Base-by-base conservation (phyloP, 2,888 invertebrate species). In the Chrysomela aeneicollis region DNA sequence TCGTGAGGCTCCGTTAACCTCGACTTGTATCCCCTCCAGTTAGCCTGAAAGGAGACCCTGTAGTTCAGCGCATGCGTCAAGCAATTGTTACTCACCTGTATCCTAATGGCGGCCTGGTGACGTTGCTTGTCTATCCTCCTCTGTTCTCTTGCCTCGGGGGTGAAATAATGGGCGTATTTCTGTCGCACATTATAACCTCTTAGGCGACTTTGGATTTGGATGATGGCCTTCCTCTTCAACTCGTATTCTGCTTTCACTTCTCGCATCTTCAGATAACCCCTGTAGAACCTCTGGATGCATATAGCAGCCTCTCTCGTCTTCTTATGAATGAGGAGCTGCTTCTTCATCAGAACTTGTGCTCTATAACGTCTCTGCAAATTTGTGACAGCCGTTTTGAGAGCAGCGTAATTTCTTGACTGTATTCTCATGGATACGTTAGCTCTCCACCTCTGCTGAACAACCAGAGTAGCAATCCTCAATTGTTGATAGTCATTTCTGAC, bases 41-140 rank as follows among this genome's bases (percentile, higher is more conserved):
- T n/a, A 18, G 83, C 74, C 80, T 77, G 58, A 58, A 73, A 71
- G 4, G 26, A 26, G 26, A 26, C 26, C 26, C 26, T 26, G 26
- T 26, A 26, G 3, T 26, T 5, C 26, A 3, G 4, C 6, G 3
- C 26, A 5, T 49, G n/a, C 32, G 22, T n/a, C 15, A 10, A 1
- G 18, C 15, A 47, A 63, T 35, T 55, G 30, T 15, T 50, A 59
- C 63, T 76, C 76, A 87, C 86, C 85, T 92, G 91, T 74, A 92
- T 91, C 74, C 85, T 85, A 1, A 84, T 84, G 10, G 88, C 90
- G 3, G 91, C 89, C 68, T 82, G 83, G 62, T 54, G 71, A 67
- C 73, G 68, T 82, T 79, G 30, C 76, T 81, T 58, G 78, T 80
- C 60, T 82, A 76, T 52, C 85, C 78, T 72, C 84, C 84, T 70